A percentile compares a stretch with the other conserved stretches of the same genome.
Conservation (phyloP, 1,140 invertebrate species). For the Bathynomus jamesi region DNA sequence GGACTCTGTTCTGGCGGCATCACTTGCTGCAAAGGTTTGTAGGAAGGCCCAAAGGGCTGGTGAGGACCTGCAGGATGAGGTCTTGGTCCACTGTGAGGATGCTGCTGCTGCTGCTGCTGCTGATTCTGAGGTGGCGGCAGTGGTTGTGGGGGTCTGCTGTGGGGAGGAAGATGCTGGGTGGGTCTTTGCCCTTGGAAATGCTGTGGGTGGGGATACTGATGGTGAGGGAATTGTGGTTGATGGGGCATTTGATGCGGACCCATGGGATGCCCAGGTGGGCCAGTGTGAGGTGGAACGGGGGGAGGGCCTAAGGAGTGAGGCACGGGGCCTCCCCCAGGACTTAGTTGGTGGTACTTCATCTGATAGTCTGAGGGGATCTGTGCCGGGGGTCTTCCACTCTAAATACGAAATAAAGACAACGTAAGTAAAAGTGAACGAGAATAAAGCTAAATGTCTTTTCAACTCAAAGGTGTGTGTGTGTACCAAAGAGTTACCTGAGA, state of each 20-base stretch:
- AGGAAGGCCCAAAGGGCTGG: neutral
- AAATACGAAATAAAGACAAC: neutral
- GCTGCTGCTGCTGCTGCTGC: constrained; percentile 18
- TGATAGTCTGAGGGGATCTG: constrained; percentile 4
- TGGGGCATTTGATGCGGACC: constrained; percentile 4
- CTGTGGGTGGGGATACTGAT: constrained; percentile 7
- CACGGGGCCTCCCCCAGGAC: neutral
- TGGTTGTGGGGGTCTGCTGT: neutral
- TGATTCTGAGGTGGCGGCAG: constrained; percentile 4
- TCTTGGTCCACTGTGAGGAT: constrained; percentile 11
- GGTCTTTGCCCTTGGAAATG: neutral
- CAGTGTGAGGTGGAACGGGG: neutral
- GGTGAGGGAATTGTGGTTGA: neutral
- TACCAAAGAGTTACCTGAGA: constrained; percentile 14
- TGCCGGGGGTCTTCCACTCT: constrained; percentile 18
- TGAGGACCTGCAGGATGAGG: constrained; percentile 32
- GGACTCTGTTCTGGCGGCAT: constrained; percentile 2
- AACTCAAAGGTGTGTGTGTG: neutral
- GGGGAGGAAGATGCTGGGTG: neutral
- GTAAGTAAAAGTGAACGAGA: neutral
- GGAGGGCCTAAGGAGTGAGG: neutral
- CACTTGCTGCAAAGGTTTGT: constrained; percentile 15
- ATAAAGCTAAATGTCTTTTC: neutral
- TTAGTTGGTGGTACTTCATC: neutral
- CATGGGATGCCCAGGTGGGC: constrained; percentile 5